These are phyloP conservation scores for Antechinus stuartii DNA, from an alignment of 2,113 vertebrate genomes.

Conservation along the genomic window DNA sequence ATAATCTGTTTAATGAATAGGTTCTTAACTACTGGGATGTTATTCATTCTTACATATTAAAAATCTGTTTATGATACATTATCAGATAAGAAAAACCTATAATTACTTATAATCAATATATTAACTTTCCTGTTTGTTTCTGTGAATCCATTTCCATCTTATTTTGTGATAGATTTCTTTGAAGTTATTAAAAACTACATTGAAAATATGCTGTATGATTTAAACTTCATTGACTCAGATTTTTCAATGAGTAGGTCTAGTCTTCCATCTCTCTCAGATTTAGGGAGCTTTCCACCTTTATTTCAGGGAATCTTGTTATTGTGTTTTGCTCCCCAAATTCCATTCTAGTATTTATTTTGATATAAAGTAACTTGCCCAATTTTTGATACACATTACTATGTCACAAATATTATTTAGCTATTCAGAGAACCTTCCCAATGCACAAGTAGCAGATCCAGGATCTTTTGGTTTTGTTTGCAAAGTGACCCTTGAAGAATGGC, in stretches of 20 bases:
- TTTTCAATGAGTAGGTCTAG: neutral
- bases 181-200: neutral
- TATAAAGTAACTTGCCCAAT: neutral
- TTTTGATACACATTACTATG: neutral
- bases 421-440: neutral
- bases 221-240: neutral
- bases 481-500: neutral
- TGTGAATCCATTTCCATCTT: neutral
- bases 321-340: neutral
- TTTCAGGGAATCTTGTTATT: neutral
- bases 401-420: neutral
- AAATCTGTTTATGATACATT: neutral
- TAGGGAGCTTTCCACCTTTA: neutral
- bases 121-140: neutral
- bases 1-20: neutral
- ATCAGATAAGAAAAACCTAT: neutral
- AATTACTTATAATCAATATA: neutral
- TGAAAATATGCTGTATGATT: neutral
- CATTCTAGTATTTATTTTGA: neutral
- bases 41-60: neutral
- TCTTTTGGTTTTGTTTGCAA: neutral
- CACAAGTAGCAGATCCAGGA: neutral
- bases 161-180: neutral
- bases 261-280: neutral
- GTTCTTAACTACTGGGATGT: neutral